These are phyloP conservation scores for Perizoma affinitatum DNA, from an alignment of 2,888 invertebrate species.

Conservation along the genomic window DNA sequence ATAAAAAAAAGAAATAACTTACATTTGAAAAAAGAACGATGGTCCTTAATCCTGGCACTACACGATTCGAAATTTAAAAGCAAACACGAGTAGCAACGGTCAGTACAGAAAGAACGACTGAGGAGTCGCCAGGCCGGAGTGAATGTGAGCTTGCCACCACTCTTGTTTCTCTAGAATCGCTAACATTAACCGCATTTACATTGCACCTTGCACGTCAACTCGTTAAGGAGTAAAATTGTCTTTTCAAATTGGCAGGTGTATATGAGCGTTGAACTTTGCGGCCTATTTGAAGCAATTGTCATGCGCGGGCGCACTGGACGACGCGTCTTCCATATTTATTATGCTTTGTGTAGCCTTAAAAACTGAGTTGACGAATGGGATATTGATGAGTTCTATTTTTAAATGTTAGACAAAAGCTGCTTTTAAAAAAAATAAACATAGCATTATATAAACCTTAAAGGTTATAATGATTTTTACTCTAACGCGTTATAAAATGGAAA, in stretches of 20 bases:
- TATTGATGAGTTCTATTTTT: conserved; percentile 21
- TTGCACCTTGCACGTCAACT: conserved; percentile 54
- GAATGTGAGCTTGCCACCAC: conserved; percentile 78
- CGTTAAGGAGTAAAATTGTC: conserved; percentile 47
- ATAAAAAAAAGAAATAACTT: conserved; percentile 23
- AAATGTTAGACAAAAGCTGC: not conserved
- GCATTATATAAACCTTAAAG: too few species aligned
- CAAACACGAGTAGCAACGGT: conserved; percentile 28
- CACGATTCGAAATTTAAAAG: conserved; percentile 55
- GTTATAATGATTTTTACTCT: too few species aligned
- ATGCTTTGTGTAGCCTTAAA: conserved; percentile 41
- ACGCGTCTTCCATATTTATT: conserved; percentile 62
- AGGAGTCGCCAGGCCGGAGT: conserved; percentile 69
- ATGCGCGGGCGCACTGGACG: conserved; percentile 52
- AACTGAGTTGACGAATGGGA: conserved; percentile 32
- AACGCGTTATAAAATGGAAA: too few species aligned
- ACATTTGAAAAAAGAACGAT: conserved; percentile 44
- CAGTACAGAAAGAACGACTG: conserved; percentile 63
- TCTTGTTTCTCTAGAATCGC: conserved; percentile 62
- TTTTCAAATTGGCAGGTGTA: conserved; percentile 64
- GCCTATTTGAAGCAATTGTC: conserved; percentile 68
- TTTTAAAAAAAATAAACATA: too few species aligned
- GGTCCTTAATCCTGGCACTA: conserved; percentile 60
- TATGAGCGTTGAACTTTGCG: conserved; percentile 80
- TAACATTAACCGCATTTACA: conserved; percentile 55